Evolutionary conservation across 2,888 invertebrate genomes (phyloP).

Genomic region (Spisula subtruncata): DNA sequence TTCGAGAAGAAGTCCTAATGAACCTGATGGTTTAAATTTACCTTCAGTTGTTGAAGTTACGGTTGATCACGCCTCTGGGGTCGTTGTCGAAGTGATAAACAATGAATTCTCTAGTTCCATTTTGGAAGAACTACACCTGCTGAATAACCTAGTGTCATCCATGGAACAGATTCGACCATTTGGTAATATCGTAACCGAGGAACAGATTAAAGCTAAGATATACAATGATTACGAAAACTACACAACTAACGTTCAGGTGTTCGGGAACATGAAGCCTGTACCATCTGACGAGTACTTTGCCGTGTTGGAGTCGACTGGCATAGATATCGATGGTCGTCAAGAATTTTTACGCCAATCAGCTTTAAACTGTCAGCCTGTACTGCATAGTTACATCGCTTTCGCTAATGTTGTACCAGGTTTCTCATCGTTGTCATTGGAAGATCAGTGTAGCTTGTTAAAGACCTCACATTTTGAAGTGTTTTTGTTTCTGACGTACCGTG

Average conservation of each 20-base stretch:
- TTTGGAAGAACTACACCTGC: conserved; percentile 53
- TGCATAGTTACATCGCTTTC: conserved; percentile 71
- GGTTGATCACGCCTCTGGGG: conserved; percentile 33
- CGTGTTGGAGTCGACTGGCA: conserved; percentile 68
- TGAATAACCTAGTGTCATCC: conserved; percentile 61
- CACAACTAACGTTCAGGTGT: conserved; percentile 63
- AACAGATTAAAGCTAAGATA: conserved; percentile 62
- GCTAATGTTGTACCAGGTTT: conserved; percentile 71
- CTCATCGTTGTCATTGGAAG: conserved; percentile 67
- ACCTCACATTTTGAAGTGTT: conserved; percentile 72
- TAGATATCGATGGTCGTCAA: conserved; percentile 71
- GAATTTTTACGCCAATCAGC: conserved; percentile 71
- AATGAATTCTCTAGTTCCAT: conserved; percentile 40
- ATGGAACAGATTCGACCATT: conserved; percentile 69
- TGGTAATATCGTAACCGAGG: conserved; percentile 68
- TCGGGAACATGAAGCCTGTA: conserved; percentile 70
- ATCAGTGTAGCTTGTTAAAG: conserved; percentile 71
- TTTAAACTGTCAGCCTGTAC: conserved; percentile 71
- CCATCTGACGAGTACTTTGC: conserved; percentile 71
- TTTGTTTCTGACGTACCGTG: conserved; percentile 68
- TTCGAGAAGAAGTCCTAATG: background rate
- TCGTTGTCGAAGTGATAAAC: conserved; percentile 36
- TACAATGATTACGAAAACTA: conserved; percentile 69
- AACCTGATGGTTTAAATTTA: background rate
- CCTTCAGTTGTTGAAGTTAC: conserved; percentile 44